These are phyloP conservation scores for Acronicta leporina DNA, from an alignment of 2,888 invertebrate species.

Conservation along the genomic window DNA sequence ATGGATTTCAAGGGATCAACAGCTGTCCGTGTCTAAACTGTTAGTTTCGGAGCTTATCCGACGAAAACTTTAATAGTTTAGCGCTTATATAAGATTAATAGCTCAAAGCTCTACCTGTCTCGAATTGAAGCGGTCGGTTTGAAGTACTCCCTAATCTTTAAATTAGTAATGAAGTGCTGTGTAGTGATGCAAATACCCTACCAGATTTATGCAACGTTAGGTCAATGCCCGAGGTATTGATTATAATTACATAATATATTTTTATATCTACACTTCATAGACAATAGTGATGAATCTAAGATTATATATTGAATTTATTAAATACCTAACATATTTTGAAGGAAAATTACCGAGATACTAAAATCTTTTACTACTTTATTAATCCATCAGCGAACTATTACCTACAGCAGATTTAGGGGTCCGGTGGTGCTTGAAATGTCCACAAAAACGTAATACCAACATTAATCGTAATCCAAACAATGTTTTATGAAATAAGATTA, in stretches of 20 bases:
- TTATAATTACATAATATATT: no score
- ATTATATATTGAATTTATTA: no score
- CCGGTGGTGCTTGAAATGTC: no score
- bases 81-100: constrained; percentile 77
- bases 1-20: constrained; percentile 62
- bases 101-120: constrained; percentile 61
- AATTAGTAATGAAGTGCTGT: constrained; percentile 64
- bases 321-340: no score
- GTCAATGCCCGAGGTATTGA: constrained; percentile 3
- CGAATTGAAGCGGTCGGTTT: constrained; percentile 63
- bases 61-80: constrained; percentile 77
- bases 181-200: constrained; percentile 49
- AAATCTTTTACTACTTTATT: no score
- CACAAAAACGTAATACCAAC: no score
- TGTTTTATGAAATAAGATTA: no score
- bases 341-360: no score
- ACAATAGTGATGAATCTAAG: background rate
- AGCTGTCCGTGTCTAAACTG: constrained; percentile 72
- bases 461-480: no score
- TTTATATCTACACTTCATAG: no score
- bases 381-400: no score
- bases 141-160: constrained; percentile 67
- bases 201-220: constrained; percentile 11
- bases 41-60: constrained; percentile 74
- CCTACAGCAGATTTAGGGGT: no score